These are phyloP conservation scores for Eupeodes luniger DNA, from an alignment of 2,888 invertebrate genomes.

Conservation along the genomic window DNA sequence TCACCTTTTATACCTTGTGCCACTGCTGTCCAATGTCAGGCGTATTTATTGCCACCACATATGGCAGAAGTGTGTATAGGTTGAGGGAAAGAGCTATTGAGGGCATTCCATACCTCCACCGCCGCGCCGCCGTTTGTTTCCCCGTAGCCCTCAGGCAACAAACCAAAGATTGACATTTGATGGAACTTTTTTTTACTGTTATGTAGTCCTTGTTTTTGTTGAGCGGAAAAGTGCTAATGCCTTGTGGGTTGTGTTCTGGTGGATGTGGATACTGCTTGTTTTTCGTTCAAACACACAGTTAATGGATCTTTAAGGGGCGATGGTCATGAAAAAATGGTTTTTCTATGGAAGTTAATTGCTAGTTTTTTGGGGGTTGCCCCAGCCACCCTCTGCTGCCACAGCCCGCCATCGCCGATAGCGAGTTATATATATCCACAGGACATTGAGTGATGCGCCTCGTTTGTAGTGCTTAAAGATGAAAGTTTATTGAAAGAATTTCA, in stretches of 20 bases:
- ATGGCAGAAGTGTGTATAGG: conserved; percentile 35
- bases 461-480: conserved; percentile 55
- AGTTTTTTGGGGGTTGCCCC: conserved; percentile 49
- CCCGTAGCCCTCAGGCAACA: conserved; percentile 37
- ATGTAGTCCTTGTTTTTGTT: conserved; percentile 30
- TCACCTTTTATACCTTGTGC: conserved; percentile 71
- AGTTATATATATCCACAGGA: conserved; percentile 33
- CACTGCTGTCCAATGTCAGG: conserved; percentile 44
- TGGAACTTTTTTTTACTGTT: conserved; percentile 53
- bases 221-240: conserved; percentile 38
- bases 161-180: conserved; percentile 76
- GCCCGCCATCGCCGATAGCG: background rate
- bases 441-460: conserved; percentile 71
- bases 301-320: conserved; percentile 73
- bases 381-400: no score
- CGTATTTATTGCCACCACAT: conserved; percentile 75
- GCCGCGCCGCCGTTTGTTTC: background rate
- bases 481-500: conserved; percentile 58
- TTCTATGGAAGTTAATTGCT: conserved; percentile 70
- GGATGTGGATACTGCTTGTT: conserved; percentile 47
- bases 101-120: conserved; percentile 26
- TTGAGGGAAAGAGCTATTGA: conserved; percentile 6
- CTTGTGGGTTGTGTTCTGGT: conserved; percentile 26
- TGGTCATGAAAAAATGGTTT: conserved; percentile 58
- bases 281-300: conserved; percentile 69